Evolutionary conservation across 2,797 vertebrate species (phyloP).

Genomic region (Premnoplex brunnescens): DNA sequence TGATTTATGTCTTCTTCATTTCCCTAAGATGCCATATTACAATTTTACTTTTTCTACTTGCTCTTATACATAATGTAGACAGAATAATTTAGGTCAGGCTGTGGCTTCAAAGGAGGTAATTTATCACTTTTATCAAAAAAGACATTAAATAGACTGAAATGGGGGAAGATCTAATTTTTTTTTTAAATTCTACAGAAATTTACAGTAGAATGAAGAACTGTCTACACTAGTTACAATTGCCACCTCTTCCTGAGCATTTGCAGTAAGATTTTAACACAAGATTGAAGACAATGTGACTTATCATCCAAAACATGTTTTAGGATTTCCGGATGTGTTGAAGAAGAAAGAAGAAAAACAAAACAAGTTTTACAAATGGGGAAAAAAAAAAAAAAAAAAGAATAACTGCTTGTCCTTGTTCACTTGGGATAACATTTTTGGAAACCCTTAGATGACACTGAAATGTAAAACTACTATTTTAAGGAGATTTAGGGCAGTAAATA

Average conservation of each 20-base stretch:
- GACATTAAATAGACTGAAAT: neutral
- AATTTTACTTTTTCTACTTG: neutral
- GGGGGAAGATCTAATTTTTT: neutral
- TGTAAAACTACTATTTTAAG: neutral
- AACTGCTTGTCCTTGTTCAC: neutral
- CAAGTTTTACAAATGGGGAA: neutral
- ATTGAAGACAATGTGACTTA: neutral
- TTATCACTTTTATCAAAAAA: constrained; percentile 10
- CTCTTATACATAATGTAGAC: constrained; percentile 12
- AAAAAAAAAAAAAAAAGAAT: neutral
- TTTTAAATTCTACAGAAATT: constrained; percentile 12
- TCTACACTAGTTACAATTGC: neutral
- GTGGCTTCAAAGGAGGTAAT: constrained; percentile 27
- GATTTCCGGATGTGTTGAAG: neutral
- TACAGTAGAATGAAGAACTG: neutral
- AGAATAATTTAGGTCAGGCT: constrained; percentile 35
- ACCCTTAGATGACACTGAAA: neutral
- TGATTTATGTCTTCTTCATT: constrained; percentile 32
- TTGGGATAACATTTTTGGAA: neutral
- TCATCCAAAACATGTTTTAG: neutral
- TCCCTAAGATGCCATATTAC: neutral
- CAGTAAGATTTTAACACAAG: neutral
- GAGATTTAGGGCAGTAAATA: neutral
- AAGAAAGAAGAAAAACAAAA: neutral
- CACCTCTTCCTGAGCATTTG: neutral